Evolutionary conservation across 2,888 invertebrate species (phyloP).

Genomic region (Euzetes globulus): DNA sequence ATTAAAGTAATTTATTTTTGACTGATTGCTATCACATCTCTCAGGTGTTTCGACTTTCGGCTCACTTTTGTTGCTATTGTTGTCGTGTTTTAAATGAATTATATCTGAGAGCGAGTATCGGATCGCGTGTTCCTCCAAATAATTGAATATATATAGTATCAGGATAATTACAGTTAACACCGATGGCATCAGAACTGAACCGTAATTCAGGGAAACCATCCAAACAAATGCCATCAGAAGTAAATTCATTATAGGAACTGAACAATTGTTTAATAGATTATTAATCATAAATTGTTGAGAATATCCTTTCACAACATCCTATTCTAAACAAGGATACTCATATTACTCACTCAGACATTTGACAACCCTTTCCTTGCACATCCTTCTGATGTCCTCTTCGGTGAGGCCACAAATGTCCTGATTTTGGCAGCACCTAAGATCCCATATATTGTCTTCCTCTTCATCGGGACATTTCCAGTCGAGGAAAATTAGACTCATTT

Average conservation of each 20-base stretch:
- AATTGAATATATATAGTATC: neutral
- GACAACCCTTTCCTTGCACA: neutral
- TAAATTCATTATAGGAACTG: slow-evolving; percentile 15
- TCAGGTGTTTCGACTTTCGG: neutral
- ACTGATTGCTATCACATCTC: neutral
- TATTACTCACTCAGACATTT: neutral
- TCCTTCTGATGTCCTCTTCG: neutral
- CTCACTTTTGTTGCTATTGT: neutral
- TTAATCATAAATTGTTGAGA: neutral
- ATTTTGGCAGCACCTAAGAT: neutral
- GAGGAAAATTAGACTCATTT: slow-evolving; percentile 15
- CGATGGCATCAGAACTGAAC: neutral
- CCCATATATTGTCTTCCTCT: neutral
- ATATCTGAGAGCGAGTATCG: neutral
- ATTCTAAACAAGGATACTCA: too few species aligned
- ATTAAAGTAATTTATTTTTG: neutral
- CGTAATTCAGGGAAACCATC: slow-evolving; percentile 2
- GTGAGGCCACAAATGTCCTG: too few species aligned
- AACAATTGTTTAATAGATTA: neutral
- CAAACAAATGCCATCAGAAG: neutral
- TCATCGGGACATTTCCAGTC: neutral
- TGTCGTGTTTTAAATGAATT: neutral
- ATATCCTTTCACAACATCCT: neutral
- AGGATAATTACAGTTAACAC: neutral
- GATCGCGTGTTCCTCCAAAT: neutral